Evolutionary conservation across 2,888 invertebrate genomes (phyloP).

Genomic region (Troides helena): DNA sequence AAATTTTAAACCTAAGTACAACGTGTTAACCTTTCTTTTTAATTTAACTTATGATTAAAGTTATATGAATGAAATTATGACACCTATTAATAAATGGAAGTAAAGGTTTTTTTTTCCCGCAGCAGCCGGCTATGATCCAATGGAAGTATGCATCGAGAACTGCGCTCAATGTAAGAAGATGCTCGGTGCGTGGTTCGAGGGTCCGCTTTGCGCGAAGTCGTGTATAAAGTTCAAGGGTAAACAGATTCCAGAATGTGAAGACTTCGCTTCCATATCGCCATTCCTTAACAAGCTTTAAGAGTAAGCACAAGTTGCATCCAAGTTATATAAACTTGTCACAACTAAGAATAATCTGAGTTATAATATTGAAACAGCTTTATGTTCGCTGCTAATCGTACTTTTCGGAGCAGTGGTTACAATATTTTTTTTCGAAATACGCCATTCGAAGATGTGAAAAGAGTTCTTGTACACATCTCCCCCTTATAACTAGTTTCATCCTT

Average conservation of each 20-base stretch:
- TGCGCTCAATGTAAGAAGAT: slow-evolving; percentile 95
- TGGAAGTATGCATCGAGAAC: slow-evolving; percentile 89
- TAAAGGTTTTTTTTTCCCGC: slow-evolving; percentile 23
- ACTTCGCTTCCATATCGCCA: slow-evolving; percentile 88
- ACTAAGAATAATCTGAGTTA: background rate
- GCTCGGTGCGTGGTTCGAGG: slow-evolving; percentile 92
- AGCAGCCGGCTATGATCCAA: slow-evolving; percentile 76
- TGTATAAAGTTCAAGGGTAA: slow-evolving; percentile 92
- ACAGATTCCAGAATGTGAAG: slow-evolving; percentile 91
- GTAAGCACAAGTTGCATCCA: background rate
- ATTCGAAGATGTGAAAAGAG: no score
- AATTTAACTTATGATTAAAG: no score
- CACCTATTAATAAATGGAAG: background rate
- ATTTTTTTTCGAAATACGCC: no score
- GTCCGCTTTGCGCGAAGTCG: slow-evolving; percentile 90
- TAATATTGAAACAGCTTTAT: background rate
- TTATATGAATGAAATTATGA: no score
- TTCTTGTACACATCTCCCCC: no score
- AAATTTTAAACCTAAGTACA: background rate
- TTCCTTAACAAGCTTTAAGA: slow-evolving; percentile 81
- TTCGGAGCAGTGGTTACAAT: no score
- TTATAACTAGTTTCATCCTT: no score
- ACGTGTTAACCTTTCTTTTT: background rate
- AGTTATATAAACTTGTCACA: background rate
- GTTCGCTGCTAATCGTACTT: no score